Base-by-base conservation (phyloP, 2,888 invertebrate genomes). In the Carpatolechia fugitivella region DNA sequence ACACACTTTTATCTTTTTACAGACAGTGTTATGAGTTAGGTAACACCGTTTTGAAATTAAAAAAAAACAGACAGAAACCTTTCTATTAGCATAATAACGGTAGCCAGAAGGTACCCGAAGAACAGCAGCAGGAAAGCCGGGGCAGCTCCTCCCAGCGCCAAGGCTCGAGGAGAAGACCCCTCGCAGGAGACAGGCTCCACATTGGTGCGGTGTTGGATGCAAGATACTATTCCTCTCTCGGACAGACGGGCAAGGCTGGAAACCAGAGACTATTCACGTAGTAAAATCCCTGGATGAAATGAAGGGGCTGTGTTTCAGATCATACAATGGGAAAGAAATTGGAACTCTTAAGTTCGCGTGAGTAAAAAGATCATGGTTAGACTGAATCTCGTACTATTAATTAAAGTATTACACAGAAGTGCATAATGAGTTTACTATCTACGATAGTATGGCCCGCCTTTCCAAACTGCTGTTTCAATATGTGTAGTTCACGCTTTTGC, bases 81-180 rank as follows among this genome's bases (percentile, higher is more conserved):
- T 59, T 88, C 87, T 6, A 74, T 1, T 0, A 86, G 4, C 78
- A 86, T 70, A 1, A 87, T 74, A 0, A 60, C 1, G 0, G 62
- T 59, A 7, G 75, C 78, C 35, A 78, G 35, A 0, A 76, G 2
- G 40, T 65, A 82, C 1, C 87, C 86, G 4, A 66, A 65, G 7
- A 70, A 73, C 0, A 89, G 67, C 7, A 87, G 60, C n/a, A 84
- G 63, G 59, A 89, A 88, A 0, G 82, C 87, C 0, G 88, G 89
- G 0, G 87, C 84, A 0, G 89, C 88, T 2, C 87, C 85, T 1
- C 89, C 88, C 10, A 88, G 60, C 0, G 85, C 78, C 18, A 88
- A 64, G 0, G 88, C 82, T 13, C 85, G 60, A 0, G 88, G 88
- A 0, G 80, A 78, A 46, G 81, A 82, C 0, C 84, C 85, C 11